Conservation (phyloP, 2,797 vertebrate genomes). For the Astyanax mexicanus region DNA sequence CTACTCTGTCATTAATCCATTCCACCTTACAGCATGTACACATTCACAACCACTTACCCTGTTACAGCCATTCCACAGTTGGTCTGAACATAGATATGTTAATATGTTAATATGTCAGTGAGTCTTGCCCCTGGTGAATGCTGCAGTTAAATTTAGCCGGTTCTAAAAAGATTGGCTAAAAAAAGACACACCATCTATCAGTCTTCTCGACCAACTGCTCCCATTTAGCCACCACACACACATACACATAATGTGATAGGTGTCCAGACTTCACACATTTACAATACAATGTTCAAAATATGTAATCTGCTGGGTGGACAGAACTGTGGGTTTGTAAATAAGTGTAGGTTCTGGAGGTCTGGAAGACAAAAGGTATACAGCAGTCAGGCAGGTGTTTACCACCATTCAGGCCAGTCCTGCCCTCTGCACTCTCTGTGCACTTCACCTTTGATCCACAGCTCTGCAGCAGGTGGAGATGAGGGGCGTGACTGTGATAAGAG, state of each 20-base stretch:
- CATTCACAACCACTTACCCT: neutral
- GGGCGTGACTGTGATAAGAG: slow-evolving; percentile 57
- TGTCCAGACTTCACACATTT: slow-evolving; percentile 21
- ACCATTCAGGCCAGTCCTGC: slow-evolving; percentile 18
- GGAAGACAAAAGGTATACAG: too few species aligned
- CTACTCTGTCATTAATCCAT: neutral
- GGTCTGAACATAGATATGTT: slow-evolving; percentile 37
- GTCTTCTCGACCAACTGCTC: slow-evolving; percentile 38
- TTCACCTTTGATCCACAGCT: slow-evolving; percentile 59
- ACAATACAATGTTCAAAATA: neutral
- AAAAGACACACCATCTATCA: slow-evolving; percentile 40
- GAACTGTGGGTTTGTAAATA: too few species aligned
- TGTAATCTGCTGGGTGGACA: neutral
- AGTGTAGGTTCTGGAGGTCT: neutral
- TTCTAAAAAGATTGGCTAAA: slow-evolving; percentile 53
- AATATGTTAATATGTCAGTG: slow-evolving; percentile 51
- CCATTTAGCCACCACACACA: slow-evolving; percentile 39
- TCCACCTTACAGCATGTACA: neutral
- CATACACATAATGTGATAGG: slow-evolving; percentile 31
- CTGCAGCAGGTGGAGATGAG: slow-evolving; percentile 49
- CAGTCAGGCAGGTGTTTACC: neutral
- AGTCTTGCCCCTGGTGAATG: slow-evolving; percentile 39
- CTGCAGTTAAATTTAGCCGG: slow-evolving; percentile 51
- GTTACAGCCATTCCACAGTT: slow-evolving; percentile 20
- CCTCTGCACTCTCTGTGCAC: slow-evolving; percentile 47